A percentile compares a stretch with the other conserved stretches of the same genome.
These are phyloP conservation scores for Zaprionus capensis DNA, from an alignment of 1,140 invertebrate genomes.

Conservation along the genomic window DNA sequence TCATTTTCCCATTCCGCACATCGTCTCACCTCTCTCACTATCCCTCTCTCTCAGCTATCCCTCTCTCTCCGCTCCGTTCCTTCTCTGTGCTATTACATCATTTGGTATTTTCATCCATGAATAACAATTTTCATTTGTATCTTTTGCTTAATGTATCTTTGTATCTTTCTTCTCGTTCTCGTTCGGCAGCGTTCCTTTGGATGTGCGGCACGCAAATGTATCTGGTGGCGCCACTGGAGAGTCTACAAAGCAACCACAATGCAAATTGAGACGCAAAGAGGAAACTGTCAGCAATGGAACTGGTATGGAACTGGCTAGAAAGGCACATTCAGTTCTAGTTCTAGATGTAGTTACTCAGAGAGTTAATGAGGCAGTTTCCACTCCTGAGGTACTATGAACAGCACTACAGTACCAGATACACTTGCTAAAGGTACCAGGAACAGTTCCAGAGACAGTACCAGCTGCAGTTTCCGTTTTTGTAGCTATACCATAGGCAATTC, in stretches of 20 bases:
- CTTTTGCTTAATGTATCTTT: conserved; percentile 8
- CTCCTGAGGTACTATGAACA: no score
- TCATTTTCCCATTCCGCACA: conserved; percentile 2
- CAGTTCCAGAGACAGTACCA: neutral
- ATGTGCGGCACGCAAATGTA: conserved; percentile 78
- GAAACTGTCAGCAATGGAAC: neutral
- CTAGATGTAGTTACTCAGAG: no score
- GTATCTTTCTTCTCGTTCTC: conserved; percentile 12
- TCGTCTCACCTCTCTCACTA: neutral
- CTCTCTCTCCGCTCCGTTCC: neutral
- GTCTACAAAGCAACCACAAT: conserved; percentile 55
- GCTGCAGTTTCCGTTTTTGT: neutral
- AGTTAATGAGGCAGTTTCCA: no score
- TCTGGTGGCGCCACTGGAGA: conserved; percentile 77
- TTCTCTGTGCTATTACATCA: conserved; percentile 65
- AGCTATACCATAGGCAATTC: neutral
- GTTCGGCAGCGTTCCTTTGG: conserved; percentile 71
- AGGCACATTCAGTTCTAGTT: no score
- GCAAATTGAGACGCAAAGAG: conserved; percentile 4
- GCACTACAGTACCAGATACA: no score
- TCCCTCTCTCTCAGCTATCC: conserved; percentile 1
- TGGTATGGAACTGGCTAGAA: neutral
- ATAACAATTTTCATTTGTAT: conserved; percentile 68
- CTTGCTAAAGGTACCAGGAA: no score
- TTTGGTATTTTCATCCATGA: conserved; percentile 75